Conservation (phyloP, 37 sponge, comb jelly and placozoan species). For the Crambe crambe region DNA sequence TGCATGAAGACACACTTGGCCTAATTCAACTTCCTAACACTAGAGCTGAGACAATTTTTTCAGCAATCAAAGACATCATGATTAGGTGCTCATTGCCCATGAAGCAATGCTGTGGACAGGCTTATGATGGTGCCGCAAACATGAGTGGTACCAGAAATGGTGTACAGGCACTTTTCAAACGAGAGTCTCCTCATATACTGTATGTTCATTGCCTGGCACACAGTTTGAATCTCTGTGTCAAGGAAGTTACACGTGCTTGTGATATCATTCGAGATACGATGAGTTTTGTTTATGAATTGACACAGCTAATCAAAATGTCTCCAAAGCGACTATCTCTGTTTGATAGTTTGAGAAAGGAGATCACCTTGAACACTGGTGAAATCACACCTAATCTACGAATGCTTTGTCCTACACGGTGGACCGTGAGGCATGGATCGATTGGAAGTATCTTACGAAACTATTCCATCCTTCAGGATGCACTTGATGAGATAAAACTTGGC, state of each 20-base stretch:
- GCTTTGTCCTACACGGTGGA: slow-evolving; percentile 66
- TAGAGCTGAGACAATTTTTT: slow-evolving; percentile 13
- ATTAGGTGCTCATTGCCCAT: slow-evolving; percentile 51
- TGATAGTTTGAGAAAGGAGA: slow-evolving; percentile 22
- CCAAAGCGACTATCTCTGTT: slow-evolving; percentile 36
- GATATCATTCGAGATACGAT: slow-evolving; percentile 28
- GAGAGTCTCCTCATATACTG: neutral
- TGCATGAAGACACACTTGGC: slow-evolving; percentile 48
- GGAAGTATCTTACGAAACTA: slow-evolving; percentile 47
- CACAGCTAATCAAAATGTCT: slow-evolving; percentile 35
- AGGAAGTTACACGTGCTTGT: slow-evolving; percentile 28
- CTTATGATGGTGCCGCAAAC: slow-evolving; percentile 50
- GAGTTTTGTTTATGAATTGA: slow-evolving; percentile 35
- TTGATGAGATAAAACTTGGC: slow-evolving; percentile 38
- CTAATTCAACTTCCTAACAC: slow-evolving; percentile 28
- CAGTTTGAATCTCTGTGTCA: slow-evolving; percentile 50
- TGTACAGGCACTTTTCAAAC: slow-evolving; percentile 23
- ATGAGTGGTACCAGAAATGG: slow-evolving; percentile 58
- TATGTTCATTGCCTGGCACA: slow-evolving; percentile 72
- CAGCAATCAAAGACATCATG: slow-evolving; percentile 33
- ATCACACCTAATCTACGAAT: slow-evolving; percentile 30
- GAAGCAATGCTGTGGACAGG: slow-evolving; percentile 41
- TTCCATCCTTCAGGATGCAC: slow-evolving; percentile 20
- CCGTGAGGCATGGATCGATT: slow-evolving; percentile 40
- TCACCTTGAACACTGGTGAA: slow-evolving; percentile 18